These are phyloP conservation scores for Ephydatia muelleri DNA, from an alignment of 37 sponge, comb jelly and placozoan species.

Conservation along the genomic window DNA sequence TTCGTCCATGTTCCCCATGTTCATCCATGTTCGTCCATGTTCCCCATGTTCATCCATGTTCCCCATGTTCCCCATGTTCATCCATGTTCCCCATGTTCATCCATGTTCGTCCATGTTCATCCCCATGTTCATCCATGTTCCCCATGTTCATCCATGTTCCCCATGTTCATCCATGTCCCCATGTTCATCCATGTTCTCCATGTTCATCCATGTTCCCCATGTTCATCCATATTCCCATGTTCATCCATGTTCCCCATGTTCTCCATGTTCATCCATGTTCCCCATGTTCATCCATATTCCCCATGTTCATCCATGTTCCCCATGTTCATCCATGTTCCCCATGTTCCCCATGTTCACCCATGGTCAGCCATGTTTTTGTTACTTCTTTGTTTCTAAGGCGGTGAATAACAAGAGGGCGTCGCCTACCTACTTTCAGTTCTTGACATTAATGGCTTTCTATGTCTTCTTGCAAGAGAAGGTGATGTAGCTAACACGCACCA, in stretches of 20 bases:
- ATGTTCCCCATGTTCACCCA: background rate
- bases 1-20: background rate
- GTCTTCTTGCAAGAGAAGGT: constrained; percentile 89
- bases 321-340: background rate
- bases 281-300: too few species aligned
- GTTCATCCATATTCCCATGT: too few species aligned
- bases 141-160: background rate
- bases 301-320: background rate
- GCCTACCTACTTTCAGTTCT: constrained; percentile 88
- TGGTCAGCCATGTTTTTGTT: background rate
- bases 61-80: too few species aligned
- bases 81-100: too few species aligned
- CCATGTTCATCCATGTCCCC: background rate
- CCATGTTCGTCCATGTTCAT: background rate
- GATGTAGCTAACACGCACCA: too few species aligned
- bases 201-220: too few species aligned
- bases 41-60: background rate
- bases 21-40: background rate
- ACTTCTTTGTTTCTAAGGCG: constrained; percentile 4
- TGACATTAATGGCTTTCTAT: constrained; percentile 82
- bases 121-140: background rate
- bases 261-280: too few species aligned
- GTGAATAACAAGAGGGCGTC: constrained; percentile 24
- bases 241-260: background rate
- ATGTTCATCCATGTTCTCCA: background rate